These are phyloP conservation scores for Leptinotarsa peninsularis DNA, from an alignment of 2,888 invertebrate genomes.

Conservation along the genomic window DNA sequence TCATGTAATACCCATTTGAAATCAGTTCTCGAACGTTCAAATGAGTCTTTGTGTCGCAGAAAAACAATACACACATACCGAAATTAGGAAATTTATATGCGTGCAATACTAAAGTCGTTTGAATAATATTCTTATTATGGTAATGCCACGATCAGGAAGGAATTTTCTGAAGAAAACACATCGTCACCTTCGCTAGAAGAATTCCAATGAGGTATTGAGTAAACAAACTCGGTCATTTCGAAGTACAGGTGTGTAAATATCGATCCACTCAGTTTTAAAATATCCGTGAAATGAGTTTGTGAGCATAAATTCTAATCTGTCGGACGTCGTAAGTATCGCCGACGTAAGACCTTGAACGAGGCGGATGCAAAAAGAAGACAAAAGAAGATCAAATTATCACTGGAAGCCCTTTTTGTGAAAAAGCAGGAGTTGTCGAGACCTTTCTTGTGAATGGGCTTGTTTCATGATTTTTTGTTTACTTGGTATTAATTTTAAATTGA, in stretches of 20 bases:
- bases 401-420: no score
- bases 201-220: neutral
- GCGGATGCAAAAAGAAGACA: no score
- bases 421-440: no score
- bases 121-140: constrained; percentile 2
- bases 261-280: no score
- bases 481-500: no score
- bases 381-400: no score
- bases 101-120: neutral
- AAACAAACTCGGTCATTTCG: constrained; percentile 3
- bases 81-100: constrained; percentile 13
- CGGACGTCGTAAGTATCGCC: no score
- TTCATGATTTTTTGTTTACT: no score
- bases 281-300: no score
- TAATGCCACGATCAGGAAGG: constrained; percentile 1
- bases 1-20: neutral
- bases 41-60: neutral
- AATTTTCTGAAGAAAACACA: constrained; percentile 1
- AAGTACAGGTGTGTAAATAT: neutral
- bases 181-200: neutral
- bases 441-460: no score
- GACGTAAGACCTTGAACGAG: no score
- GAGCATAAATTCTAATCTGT: no score
- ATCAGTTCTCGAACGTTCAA: neutral
- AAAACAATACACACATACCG: neutral